Evolutionary conservation across 37 sponge, comb jelly and placozoan genomes (phyloP).

Genomic region (Cliona cf. orientalis): DNA sequence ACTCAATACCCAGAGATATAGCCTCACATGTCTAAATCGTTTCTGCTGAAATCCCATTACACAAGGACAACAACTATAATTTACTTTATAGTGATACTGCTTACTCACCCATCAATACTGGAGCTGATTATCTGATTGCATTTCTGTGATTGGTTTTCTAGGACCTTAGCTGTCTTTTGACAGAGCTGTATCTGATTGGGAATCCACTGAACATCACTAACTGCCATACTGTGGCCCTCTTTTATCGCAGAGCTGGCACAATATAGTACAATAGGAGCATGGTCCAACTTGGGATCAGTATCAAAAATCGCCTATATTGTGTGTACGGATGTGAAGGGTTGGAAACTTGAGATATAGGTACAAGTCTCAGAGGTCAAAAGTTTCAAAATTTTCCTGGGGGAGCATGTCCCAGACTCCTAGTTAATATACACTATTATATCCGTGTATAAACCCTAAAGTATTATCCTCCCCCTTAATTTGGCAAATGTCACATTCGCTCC

Average conservation of each 20-base stretch:
- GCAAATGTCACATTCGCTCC: too few species aligned
- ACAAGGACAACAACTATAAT: too few species aligned
- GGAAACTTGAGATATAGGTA: background rate
- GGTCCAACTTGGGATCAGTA: conserved; percentile 79
- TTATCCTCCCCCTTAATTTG: too few species aligned
- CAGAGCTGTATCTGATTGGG: conserved; percentile 89
- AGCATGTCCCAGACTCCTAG: too few species aligned
- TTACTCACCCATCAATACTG: conserved; percentile 81
- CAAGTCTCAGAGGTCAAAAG: too few species aligned
- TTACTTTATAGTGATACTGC: too few species aligned
- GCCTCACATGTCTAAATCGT: too few species aligned
- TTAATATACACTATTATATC: too few species aligned
- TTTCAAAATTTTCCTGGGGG: too few species aligned
- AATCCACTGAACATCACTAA: conserved; percentile 89
- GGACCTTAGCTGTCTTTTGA: conserved; percentile 36
- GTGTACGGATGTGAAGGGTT: conserved; percentile 32
- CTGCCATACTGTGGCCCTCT: conserved; percentile 76
- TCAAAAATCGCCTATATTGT: conserved; percentile 79
- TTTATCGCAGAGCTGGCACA: conserved; percentile 88
- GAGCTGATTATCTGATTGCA: conserved; percentile 76
- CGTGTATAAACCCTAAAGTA: too few species aligned
- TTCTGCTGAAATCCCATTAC: too few species aligned
- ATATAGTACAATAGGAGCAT: conserved; percentile 87
- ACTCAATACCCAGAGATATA: too few species aligned
- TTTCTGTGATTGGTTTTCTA: conserved; percentile 33